Evolutionary conservation across 1,140 invertebrate genomes (phyloP), one percentile per base, ranked within the genome.

Genomic region (Drosophila bifasciata): DNA sequence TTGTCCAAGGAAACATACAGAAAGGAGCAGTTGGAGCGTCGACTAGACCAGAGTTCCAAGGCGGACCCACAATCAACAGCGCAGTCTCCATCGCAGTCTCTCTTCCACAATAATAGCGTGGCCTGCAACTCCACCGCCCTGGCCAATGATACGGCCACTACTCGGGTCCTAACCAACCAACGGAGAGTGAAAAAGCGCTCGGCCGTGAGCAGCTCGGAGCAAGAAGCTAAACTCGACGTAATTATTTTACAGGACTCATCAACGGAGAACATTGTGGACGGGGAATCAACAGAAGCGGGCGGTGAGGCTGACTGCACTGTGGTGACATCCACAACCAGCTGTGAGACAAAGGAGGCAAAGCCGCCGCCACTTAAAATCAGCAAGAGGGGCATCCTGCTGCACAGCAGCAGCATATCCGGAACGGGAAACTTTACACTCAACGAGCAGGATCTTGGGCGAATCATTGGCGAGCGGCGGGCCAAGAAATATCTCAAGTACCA

Each of bases 401-500:
- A 50, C 51, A 55, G 39, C 5, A 43, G 52, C n/a, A 11, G 6
- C 1, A 15, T 36, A n/a, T 15, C 23, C 6, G 40, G 11, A 0
- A 44, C 23, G 1, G 53, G 17, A 0, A 32, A 70, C 17, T 89
- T 76, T 23, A 76, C 63, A 0, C 76, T 91, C 4, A 90, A 79
- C 25, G 71, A 89, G 57, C 63, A 76, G 23, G 48, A 46, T 13
- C 50, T 91, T 0, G 61, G 69, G 7, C 58, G 60, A 11, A 57
- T 90, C n/a, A 76, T 91, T 63, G 89, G 89, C 7, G 19, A 68
- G 11, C 66, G 68, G 0, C 60, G 32, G 9, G 81, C 89, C 7
- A 51, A 56, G 3, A 84, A 74, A 11, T 91, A 84, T 28, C 49
- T 91, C 0, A 89, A 90, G 43, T 79, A 88, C 21, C 68, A 91